Evolutionary conservation across 1,140 invertebrate genomes (phyloP).

Genomic region (Diprion similis): DNA sequence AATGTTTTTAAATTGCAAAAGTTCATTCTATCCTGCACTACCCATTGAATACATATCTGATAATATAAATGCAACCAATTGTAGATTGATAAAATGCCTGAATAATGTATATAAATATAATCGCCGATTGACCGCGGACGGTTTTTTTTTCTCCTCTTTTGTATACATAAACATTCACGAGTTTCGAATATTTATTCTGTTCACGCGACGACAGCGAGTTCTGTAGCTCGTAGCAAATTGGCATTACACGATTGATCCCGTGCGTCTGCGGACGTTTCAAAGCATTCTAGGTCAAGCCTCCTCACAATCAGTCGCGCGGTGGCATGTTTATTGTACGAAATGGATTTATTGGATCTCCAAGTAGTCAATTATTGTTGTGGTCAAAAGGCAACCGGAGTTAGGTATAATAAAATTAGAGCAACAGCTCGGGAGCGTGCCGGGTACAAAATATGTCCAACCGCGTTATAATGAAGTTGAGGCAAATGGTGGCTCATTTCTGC

Average conservation of each 20-base stretch:
- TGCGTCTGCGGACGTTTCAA: neutral
- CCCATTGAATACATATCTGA: too few relatives aligned
- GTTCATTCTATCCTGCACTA: too few relatives aligned
- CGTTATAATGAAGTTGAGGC: too few relatives aligned
- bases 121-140: too few relatives aligned
- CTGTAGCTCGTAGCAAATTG: neutral
- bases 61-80: too few relatives aligned
- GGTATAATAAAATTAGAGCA: too few relatives aligned
- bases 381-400: neutral
- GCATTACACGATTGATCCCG: neutral
- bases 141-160: neutral
- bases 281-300: slow-evolving; percentile 4
- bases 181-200: neutral
- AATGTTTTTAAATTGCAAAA: too few relatives aligned
- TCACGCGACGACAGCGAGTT: neutral
- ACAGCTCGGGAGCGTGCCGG: too few relatives aligned
- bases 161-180: neutral
- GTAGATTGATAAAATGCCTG: too few relatives aligned
- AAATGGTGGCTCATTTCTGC: too few relatives aligned
- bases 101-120: too few relatives aligned
- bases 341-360: neutral
- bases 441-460: too few relatives aligned
- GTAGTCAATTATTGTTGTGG: neutral
- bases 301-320: neutral
- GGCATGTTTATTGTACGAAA: slow-evolving; percentile 2